Percentiles rank a stretch among this genome's conserved stretches.
Conservation (phyloP, 2,113 vertebrate genomes). For the Ptilonorhynchus violaceus region DNA sequence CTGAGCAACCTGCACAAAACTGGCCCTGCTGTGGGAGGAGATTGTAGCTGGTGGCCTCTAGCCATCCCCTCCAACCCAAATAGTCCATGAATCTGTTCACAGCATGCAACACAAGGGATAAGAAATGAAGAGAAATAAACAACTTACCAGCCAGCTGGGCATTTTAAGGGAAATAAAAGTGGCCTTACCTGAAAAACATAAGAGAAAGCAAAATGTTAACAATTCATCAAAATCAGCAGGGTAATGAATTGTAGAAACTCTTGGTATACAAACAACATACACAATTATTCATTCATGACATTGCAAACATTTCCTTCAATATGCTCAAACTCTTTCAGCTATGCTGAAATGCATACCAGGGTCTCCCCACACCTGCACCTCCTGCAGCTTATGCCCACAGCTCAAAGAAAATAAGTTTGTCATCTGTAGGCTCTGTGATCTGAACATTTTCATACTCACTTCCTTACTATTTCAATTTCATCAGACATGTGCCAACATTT, state of each 20-base stretch:
- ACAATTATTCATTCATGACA: background rate
- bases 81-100: background rate
- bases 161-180: slow-evolving; percentile 5
- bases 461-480: slow-evolving; percentile 31
- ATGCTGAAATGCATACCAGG: background rate
- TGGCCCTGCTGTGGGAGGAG: background rate
- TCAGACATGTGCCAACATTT: slow-evolving; percentile 68
- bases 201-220: slow-evolving; percentile 22
- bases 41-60: background rate
- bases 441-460: background rate
- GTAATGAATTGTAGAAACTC: background rate
- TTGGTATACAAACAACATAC: background rate
- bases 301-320: background rate
- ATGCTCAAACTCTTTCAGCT: background rate
- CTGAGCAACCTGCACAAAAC: background rate
- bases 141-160: slow-evolving; percentile 8
- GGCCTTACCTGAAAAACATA: slow-evolving; percentile 55
- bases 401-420: background rate
- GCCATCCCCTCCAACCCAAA: background rate
- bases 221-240: background rate
- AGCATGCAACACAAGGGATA: background rate
- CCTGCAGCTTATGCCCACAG: background rate
- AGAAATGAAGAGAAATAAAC: background rate
- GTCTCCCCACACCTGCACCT: background rate
- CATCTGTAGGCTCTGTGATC: background rate